Evolutionary conservation across 64 coral and sea anemone species (phyloP).

Genomic region (Trachythela sp.): DNA sequence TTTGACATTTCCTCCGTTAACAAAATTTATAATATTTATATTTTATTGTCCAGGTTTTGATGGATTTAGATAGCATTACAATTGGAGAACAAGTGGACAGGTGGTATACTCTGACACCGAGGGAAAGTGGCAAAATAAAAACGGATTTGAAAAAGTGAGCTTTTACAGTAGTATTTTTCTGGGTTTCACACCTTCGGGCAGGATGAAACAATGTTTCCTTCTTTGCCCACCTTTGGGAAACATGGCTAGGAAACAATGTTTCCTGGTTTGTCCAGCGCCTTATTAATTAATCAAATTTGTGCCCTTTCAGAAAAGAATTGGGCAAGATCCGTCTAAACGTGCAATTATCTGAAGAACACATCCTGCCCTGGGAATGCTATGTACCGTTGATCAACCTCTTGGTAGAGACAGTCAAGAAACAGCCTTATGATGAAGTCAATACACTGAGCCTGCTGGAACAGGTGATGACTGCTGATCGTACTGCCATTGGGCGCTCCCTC

Average conservation of each 20-base stretch:
- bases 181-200: constrained; percentile 46
- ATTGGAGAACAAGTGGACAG: constrained; percentile 47
- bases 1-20: not conserved
- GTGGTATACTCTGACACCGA: constrained; percentile 69
- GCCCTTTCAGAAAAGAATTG: constrained; percentile 62
- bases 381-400: constrained; percentile 62
- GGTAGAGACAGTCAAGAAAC: constrained; percentile 44
- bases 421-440: not conserved
- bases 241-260: too few species aligned
- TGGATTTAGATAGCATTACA: not conserved
- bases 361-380: constrained; percentile 68
- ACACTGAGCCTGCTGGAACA: constrained; percentile 67
- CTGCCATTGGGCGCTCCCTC: constrained; percentile 61
- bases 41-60: not conserved
- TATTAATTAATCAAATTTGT: not conserved
- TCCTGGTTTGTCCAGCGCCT: too few species aligned
- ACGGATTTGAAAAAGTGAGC: constrained; percentile 51
- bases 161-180: constrained; percentile 60
- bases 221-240: too few species aligned
- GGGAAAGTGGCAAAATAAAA: constrained; percentile 5
- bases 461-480: constrained; percentile 59
- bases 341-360: constrained; percentile 64
- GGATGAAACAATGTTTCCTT: too few species aligned
- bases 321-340: constrained; percentile 89
- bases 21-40: not conserved